phyloP scores from a whole-genome alignment of 2,113 vertebrate species.

The Oryzias celebensis region DNA sequence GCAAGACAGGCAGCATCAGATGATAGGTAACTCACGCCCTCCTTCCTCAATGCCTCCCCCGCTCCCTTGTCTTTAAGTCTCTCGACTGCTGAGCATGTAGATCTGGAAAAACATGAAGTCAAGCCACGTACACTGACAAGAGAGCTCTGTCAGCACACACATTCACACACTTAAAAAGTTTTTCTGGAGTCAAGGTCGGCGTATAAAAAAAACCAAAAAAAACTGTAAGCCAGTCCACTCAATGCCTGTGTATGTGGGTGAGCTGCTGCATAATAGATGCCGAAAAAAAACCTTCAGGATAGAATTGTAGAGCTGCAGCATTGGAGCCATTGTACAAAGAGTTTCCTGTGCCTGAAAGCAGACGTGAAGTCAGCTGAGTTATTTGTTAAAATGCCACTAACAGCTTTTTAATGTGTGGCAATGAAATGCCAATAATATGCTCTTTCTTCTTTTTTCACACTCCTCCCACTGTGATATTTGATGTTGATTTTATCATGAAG shows the following conservation, averaged over 20 bases:
- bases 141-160: slow-evolving; percentile 15
- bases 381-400: slow-evolving; percentile 1
- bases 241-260: slow-evolving; percentile 26
- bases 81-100: slow-evolving; percentile 65
- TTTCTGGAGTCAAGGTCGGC: slow-evolving; percentile 60
- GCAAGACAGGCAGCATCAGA: slow-evolving; percentile 69
- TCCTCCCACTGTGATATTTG: neutral
- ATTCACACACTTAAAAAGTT: neutral
- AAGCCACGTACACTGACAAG: slow-evolving; percentile 44
- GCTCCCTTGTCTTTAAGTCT: slow-evolving; percentile 68
- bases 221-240: slow-evolving; percentile 15
- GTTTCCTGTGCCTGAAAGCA: slow-evolving; percentile 17
- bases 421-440: slow-evolving; percentile 11
- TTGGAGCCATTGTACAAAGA: slow-evolving; percentile 18
- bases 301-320: slow-evolving; percentile 24
- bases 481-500: neutral
- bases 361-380: slow-evolving; percentile 23
- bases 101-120: slow-evolving; percentile 29
- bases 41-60: slow-evolving; percentile 17
- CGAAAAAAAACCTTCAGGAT: slow-evolving; percentile 28
- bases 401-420: slow-evolving; percentile 2
- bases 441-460: neutral
- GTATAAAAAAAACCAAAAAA: slow-evolving; percentile 26
- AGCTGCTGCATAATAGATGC: slow-evolving; percentile 25
- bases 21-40: slow-evolving; percentile 60